Evolutionary conservation across 2,888 invertebrate genomes (phyloP), one percentile per base, ranked within the genome.

Genomic region (Melanargia galathea): DNA sequence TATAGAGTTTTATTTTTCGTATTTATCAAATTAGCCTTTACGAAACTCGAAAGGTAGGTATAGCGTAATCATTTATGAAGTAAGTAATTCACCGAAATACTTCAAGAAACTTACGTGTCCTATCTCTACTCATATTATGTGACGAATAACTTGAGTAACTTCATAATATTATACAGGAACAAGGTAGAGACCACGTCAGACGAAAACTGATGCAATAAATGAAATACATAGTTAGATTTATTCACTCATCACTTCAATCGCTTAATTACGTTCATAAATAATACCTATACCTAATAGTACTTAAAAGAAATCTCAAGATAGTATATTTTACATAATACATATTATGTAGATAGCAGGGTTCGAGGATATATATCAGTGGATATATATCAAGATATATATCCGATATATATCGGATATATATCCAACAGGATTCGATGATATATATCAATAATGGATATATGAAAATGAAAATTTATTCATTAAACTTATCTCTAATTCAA

Each of bases 151-250:
- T 3, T 1, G 13, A 35, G 11, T 35, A 35, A 2, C 35, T 35
- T 11, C 35, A 11, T n/a, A 35, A 40, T 16, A n/a, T n/a, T n/a
- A n/a, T 38, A 13, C 38, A 38, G 13, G 13, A 38, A 38, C 16
- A 1, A 43, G 8, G 1, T 45, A 20, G 6, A 26, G 6, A 16
- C 26, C 26, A 48, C 48, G 49, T 49, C 49, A 49, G 26, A 5
- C 16, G 8, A 45, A 49, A 49, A 22, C 24, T 49, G 26, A 49
- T 26, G 49, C 49, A 49, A 30, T 26, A 49, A 49, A 6, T 13
- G 22, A 46, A 24, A 22, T 22, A 46, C 11, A 13, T 18, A 7
- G 43, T n/a, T 35, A 10, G 11, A 35, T 35, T 16, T 40, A 40
- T 40, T n/a, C 6, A 40, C 40, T 35, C 11, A 35, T 13, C 2